Evolutionary conservation across 2,888 invertebrate genomes (phyloP).

Genomic region (Drosophila greeni): DNA sequence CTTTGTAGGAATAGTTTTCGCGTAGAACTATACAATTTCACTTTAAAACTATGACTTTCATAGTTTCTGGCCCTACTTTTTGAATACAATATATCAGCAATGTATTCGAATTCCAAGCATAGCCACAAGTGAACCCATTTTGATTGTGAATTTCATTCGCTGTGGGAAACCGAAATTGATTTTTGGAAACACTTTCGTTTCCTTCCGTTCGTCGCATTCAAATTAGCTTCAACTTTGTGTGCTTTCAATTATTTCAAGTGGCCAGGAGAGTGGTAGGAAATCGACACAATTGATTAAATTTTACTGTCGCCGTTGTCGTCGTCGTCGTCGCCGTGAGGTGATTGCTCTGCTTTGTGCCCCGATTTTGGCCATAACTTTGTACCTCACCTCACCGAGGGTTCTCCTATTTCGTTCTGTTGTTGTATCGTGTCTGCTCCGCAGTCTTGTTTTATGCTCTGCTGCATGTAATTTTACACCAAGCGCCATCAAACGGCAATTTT

Average conservation of each 20-base stretch:
- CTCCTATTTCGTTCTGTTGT: slow-evolving; percentile 15
- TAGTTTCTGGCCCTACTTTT: not conserved
- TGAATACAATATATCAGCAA: not conserved
- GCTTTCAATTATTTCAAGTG: slow-evolving; percentile 48
- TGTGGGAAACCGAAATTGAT: slow-evolving; percentile 32
- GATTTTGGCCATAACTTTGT: slow-evolving; percentile 33
- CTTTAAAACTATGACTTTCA: not conserved
- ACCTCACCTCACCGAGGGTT: slow-evolving; percentile 7
- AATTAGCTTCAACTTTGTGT: slow-evolving; percentile 50
- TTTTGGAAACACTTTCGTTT: slow-evolving; percentile 35
- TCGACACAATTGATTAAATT: slow-evolving; percentile 64
- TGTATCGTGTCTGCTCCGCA: not conserved
- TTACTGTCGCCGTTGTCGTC: slow-evolving; percentile 43
- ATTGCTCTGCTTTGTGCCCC: slow-evolving; percentile 30
- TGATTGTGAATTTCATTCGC: slow-evolving; percentile 11
- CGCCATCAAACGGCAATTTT: slow-evolving; percentile 67
- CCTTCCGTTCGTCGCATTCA: slow-evolving; percentile 34
- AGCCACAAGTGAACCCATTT: not conserved
- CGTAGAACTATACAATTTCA: not conserved
- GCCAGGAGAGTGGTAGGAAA: slow-evolving; percentile 22
- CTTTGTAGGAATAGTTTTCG: not conserved
- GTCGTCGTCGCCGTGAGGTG: slow-evolving; percentile 18
- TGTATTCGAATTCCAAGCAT: not conserved
- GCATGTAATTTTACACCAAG: slow-evolving; percentile 43
- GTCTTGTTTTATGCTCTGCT: slow-evolving; percentile 35